Evolutionary conservation across 2,797 vertebrate species (phyloP).

Genomic region (Microchirus variegatus): DNA sequence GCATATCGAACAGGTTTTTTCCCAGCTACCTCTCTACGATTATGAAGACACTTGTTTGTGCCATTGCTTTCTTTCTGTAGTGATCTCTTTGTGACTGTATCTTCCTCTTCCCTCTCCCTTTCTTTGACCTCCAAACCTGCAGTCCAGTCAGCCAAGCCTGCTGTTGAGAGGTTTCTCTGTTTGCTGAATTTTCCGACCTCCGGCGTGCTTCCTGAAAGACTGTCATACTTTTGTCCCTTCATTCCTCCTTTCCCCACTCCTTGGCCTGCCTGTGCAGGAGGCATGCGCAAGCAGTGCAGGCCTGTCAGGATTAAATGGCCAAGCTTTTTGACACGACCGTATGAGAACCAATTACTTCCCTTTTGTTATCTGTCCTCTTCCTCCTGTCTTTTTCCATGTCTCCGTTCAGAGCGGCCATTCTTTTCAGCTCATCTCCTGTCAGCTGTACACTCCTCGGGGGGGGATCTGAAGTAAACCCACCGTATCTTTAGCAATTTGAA

Average conservation of each 20-base stretch:
- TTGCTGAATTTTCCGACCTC: constrained; percentile 81
- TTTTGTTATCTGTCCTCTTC: constrained; percentile 28
- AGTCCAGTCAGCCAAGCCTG: constrained; percentile 44
- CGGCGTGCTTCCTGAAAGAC: constrained; percentile 73
- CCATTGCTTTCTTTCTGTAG: constrained; percentile 3
- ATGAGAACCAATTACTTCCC: constrained; percentile 55
- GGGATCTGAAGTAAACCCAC: constrained; percentile 5
- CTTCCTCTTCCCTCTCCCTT: constrained; percentile 3
- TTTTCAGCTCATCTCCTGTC: constrained; percentile 14
- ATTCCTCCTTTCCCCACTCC: constrained; percentile 55
- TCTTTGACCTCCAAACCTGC: constrained; percentile 37
- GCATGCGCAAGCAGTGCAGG: constrained; percentile 46
- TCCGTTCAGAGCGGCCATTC: constrained; percentile 5
- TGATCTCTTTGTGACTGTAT: constrained; percentile 17
- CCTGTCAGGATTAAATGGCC: constrained; percentile 59
- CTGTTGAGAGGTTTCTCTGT: constrained; percentile 66
- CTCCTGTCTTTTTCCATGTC: constrained; percentile 30
- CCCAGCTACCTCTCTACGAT: too few species aligned
- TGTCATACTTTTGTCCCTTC: constrained; percentile 57
- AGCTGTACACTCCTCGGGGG: constrained; percentile 11
- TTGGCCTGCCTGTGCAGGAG: constrained; percentile 47
- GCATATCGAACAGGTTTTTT: constrained; percentile 35
- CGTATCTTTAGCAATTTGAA: neutral
- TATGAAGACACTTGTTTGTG: constrained; percentile 1
- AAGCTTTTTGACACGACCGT: constrained; percentile 53